These are phyloP conservation scores for Podiceps cristatus DNA, from an alignment of 2,113 vertebrate species.

Conservation along the genomic window DNA sequence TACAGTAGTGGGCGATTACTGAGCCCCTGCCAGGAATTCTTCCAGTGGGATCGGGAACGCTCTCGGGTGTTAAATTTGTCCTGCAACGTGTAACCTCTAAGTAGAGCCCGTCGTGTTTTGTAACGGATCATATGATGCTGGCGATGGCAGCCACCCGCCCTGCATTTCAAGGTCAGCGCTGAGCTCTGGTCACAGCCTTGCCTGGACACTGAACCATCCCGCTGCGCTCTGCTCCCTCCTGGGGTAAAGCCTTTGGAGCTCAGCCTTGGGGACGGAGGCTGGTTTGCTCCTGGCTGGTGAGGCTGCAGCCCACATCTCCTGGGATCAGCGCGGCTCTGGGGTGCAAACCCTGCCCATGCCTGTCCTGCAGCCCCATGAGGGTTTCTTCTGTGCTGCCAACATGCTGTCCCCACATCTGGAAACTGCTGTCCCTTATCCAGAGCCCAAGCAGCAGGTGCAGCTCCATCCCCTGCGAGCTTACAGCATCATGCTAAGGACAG, in stretches of 20 bases:
- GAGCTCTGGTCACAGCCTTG: neutral
- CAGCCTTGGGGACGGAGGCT: neutral
- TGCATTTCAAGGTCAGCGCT: neutral
- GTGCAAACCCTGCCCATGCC: accelerated
- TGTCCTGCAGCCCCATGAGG: neutral
- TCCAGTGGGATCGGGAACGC: neutral
- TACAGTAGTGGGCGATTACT: conserved; percentile 46
- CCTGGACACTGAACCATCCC: neutral
- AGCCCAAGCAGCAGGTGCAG: neutral
- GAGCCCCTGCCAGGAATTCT: conserved; percentile 60
- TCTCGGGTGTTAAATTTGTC: conserved; percentile 60
- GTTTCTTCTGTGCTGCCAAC: accelerated
- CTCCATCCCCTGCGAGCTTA: neutral
- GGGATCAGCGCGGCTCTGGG: neutral
- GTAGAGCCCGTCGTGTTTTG: neutral
- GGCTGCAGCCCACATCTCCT: neutral
- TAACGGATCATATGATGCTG: conserved; percentile 43
- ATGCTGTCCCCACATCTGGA: neutral
- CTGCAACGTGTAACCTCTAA: neutral
- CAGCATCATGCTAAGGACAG: neutral
- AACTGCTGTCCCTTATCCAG: neutral
- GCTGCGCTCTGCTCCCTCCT: neutral
- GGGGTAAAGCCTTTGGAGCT: neutral
- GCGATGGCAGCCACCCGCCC: neutral
- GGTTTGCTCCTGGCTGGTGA: neutral